Conservation (phyloP, 1,140 invertebrate genomes). For the Heliconius nattereri region DNA sequence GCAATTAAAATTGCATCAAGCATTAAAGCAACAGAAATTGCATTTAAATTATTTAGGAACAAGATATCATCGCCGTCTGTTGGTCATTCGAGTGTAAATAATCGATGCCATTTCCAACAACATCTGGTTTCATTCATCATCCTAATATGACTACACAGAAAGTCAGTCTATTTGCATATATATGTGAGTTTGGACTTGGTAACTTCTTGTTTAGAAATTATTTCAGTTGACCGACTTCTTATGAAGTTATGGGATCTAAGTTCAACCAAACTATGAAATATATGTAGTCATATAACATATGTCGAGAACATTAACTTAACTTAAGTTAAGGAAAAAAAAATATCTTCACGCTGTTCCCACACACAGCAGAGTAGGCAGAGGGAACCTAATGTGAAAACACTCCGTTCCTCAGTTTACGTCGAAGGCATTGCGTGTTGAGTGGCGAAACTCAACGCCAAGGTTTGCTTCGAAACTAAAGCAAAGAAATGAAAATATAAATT, state of each 20-base stretch:
- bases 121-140: background rate
- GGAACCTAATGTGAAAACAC: too few relatives aligned
- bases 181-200: background rate
- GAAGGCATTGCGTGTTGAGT: too few relatives aligned
- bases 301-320: background rate
- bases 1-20: too few relatives aligned
- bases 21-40: background rate
- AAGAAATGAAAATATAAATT: too few relatives aligned
- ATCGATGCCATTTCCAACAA: background rate
- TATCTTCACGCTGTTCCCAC: too few relatives aligned
- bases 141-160: background rate
- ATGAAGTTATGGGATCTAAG: constrained; percentile 7
- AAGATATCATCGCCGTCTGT: background rate
- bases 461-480: too few relatives aligned
- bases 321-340: too few relatives aligned
- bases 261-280: background rate
- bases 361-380: too few relatives aligned
- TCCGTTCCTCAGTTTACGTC: too few relatives aligned
- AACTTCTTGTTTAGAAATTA: constrained; percentile 2
- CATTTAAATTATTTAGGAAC: background rate
- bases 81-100: background rate
- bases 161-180: background rate
- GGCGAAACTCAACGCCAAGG: too few relatives aligned
- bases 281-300: background rate
- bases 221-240: constrained; percentile 1